Evolutionary conservation across 2,888 invertebrate genomes (phyloP), one percentile per base, ranked within the genome.

Genomic region (Diarsia dahlii): DNA sequence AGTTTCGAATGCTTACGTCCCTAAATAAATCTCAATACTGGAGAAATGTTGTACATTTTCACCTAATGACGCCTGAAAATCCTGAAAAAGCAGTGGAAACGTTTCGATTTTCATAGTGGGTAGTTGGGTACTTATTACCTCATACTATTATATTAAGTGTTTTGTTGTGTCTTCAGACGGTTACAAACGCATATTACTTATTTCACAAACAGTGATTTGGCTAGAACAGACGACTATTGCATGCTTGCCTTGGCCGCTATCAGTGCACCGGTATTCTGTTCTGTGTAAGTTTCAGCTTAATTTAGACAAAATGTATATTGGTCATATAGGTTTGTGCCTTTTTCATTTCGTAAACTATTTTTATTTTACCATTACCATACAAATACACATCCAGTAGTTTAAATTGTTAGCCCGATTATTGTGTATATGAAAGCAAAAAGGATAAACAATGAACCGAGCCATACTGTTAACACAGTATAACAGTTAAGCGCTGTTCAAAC

Each of bases 401-500:
- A 12, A 3, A 23, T 45, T n/a, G 5, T 0, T 13, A 71, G 13
- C 20, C 9, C 0, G 0, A 15, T 45, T 70, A 3, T 23, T 15
- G 20, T 23, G 5, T 18, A 39, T 34, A 69, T 9, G 0, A 20
- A 50, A 74, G 73, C 50, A 6, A 13, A 45, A 50, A 72, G 10
- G 3, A 46, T 46, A 62, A 62, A 62, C 13, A 74, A 20, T 63
- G 2, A 28, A 50, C 10, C 23, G 15, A 65, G 12, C 4, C 39
- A 15, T 56, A 56, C 63, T 69, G 28, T 45, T 69, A 56, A 77
- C 39, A 54, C 45, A 28, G 13, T 45, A 48, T 15, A 13, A 66
- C 46, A 73, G 52, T 60, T 8, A 65, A 46, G 20, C 66, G 6
- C 20, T 65, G 56, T 67, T 64, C 54, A 77, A 64, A 74, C 74